Evolutionary conservation across 2,113 vertebrate genomes (phyloP).

Genomic region (Sinocyclocheilus maitianheensis): DNA sequence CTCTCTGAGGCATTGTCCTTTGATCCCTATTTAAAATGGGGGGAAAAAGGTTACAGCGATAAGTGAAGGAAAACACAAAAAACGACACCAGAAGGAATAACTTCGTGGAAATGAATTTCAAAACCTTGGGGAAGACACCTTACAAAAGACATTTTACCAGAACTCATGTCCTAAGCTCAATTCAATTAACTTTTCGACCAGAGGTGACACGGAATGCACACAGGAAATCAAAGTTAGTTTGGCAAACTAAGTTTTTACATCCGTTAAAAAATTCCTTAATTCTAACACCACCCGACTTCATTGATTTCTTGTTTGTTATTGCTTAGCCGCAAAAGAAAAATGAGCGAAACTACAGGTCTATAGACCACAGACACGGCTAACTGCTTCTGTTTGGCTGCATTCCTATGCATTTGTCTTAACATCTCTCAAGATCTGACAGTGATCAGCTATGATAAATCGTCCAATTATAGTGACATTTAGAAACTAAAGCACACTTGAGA

Average conservation of each 20-base stretch:
- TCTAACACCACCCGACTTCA: conserved; percentile 55
- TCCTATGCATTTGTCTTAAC: conserved; percentile 59
- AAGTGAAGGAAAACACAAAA: conserved; percentile 62
- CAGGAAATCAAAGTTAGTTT: conserved; percentile 67
- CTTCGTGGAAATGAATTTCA: conserved; percentile 69
- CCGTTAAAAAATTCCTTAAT: conserved; percentile 8
- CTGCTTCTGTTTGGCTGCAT: conserved; percentile 55
- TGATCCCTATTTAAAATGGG: conserved; percentile 54
- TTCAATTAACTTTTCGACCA: conserved; percentile 70
- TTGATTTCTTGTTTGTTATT: conserved; percentile 36
- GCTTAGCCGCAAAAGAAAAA: neutral
- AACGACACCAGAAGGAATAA: conserved; percentile 67
- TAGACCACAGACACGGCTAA: conserved; percentile 44
- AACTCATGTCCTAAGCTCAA: conserved; percentile 66
- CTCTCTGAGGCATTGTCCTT: conserved; percentile 54
- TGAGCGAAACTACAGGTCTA: neutral
- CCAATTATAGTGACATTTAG: conserved; percentile 74
- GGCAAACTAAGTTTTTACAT: conserved; percentile 66
- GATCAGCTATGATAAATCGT: conserved; percentile 74
- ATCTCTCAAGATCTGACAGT: conserved; percentile 69
- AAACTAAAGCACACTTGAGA: conserved; percentile 60
- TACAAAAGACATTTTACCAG: conserved; percentile 57
- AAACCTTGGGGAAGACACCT: conserved; percentile 68
- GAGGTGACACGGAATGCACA: conserved; percentile 54
- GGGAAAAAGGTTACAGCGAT: conserved; percentile 50